phyloP scores from a whole-genome alignment of 1,140 invertebrate genomes.

The Drosophila miranda region DNA sequence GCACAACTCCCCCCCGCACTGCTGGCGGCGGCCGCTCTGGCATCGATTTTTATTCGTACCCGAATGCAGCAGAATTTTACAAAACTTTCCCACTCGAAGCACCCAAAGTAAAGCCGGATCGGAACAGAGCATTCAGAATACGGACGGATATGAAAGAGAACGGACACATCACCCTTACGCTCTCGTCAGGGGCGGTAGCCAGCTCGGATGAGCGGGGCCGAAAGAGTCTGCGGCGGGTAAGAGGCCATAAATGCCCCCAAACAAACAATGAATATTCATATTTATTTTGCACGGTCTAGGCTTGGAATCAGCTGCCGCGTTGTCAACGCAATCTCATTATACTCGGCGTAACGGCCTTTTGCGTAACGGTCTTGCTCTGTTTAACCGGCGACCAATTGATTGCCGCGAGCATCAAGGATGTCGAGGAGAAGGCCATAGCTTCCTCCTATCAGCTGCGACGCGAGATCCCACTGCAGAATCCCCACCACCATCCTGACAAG shows the following conservation, averaged over 20 bases:
- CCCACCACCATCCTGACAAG: constrained; percentile 48
- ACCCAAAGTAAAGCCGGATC: neutral
- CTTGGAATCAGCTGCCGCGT: constrained; percentile 93
- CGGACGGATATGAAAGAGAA: constrained; percentile 52
- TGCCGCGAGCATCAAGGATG: constrained; percentile 35
- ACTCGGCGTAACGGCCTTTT: constrained; percentile 82
- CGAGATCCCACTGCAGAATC: constrained; percentile 36
- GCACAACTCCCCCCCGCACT: neutral
- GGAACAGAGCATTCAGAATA: neutral
- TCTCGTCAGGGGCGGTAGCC: constrained; percentile 34
- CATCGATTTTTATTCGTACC: constrained; percentile 50
- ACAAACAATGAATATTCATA: constrained; percentile 10
- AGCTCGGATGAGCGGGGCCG: constrained; percentile 48
- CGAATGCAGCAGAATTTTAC: constrained; percentile 44
- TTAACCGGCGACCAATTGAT: constrained; percentile 67
- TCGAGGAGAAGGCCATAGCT: constrained; percentile 24
- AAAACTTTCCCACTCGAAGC: constrained; percentile 14
- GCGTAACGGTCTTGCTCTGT: constrained; percentile 63
- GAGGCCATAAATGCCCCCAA: neutral
- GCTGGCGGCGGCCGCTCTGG: constrained; percentile 7
- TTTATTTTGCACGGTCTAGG: constrained; percentile 83
- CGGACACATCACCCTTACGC: constrained; percentile 72
- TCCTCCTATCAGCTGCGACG: constrained; percentile 46
- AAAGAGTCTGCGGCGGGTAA: constrained; percentile 73
- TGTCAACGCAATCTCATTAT: constrained; percentile 90